phyloP scores from a whole-genome alignment of 2,797 vertebrate genomes.

The Cossypha caffra region DNA sequence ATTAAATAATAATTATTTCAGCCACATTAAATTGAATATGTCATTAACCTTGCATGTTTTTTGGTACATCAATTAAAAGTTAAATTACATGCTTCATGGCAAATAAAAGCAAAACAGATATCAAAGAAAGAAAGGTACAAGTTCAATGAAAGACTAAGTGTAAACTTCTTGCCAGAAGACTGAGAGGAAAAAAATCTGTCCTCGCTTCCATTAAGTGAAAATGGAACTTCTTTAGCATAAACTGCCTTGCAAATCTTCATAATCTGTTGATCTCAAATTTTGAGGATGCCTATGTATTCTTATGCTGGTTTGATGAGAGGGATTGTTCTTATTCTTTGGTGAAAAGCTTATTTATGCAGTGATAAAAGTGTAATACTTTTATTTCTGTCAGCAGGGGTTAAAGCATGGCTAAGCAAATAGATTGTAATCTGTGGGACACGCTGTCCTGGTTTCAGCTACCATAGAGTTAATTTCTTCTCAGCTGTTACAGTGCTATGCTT shows the following conservation, averaged over 20 bases:
- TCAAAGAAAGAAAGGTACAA: neutral
- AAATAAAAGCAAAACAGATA: constrained; percentile 3
- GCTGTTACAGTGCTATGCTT: neutral
- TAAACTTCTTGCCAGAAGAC: neutral
- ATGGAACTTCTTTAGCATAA: neutral
- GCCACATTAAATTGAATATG: neutral
- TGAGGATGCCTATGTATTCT: neutral
- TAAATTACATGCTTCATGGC: neutral
- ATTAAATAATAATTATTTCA: constrained; percentile 14
- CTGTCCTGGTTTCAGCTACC: neutral
- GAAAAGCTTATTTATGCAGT: neutral
- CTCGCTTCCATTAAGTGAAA: neutral
- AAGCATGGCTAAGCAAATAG: neutral
- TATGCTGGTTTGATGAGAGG: neutral
- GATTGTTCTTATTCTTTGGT: neutral
- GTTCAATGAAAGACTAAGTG: neutral
- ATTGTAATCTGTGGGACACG: neutral
- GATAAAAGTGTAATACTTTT: neutral
- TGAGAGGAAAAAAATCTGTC: neutral
- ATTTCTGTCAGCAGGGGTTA: neutral
- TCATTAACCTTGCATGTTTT: neutral
- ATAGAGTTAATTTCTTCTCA: neutral
- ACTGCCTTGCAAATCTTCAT: neutral
- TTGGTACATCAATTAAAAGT: neutral
- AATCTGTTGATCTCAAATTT: neutral